These are phyloP conservation scores for Mionectes macconnelli DNA, from an alignment of 2,113 vertebrate genomes.

Conservation along the genomic window DNA sequence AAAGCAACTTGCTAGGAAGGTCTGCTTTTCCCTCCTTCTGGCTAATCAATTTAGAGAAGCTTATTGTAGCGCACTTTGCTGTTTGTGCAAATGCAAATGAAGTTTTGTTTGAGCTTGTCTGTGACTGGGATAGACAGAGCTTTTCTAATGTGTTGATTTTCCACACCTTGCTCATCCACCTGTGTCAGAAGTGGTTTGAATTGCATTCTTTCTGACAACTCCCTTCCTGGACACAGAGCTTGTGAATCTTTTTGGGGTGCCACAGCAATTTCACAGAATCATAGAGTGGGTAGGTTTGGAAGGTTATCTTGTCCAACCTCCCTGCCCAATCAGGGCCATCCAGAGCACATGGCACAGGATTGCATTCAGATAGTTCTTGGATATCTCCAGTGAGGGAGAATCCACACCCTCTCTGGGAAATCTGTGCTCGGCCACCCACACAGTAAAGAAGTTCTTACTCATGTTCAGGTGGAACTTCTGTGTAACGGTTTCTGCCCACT, in stretches of 20 bases:
- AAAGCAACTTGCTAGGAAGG: neutral
- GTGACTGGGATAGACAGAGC: neutral
- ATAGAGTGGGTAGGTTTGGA: neutral
- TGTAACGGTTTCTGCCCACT: neutral
- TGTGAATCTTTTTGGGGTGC: neutral
- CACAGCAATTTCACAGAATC: neutral
- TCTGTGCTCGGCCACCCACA: rapidly evolving
- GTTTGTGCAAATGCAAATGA: conserved; percentile 16
- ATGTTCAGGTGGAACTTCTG: neutral
- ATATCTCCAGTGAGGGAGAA: neutral
- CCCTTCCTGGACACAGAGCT: neutral
- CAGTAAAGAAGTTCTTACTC: neutral
- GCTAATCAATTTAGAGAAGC: neutral
- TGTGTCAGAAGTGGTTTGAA: neutral
- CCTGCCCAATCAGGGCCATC: neutral
- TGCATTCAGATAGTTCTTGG: neutral
- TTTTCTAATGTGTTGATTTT: neutral
- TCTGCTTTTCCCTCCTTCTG: neutral
- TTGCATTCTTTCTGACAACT: neutral
- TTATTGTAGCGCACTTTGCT: neutral
- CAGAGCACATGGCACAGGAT: neutral
- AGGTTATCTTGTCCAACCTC: neutral
- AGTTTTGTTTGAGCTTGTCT: neutral
- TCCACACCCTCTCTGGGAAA: neutral
- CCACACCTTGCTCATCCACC: neutral